These are phyloP conservation scores for Galeopsomyia nigrocyanea DNA, from an alignment of 2,888 invertebrate genomes.

Conservation along the genomic window DNA sequence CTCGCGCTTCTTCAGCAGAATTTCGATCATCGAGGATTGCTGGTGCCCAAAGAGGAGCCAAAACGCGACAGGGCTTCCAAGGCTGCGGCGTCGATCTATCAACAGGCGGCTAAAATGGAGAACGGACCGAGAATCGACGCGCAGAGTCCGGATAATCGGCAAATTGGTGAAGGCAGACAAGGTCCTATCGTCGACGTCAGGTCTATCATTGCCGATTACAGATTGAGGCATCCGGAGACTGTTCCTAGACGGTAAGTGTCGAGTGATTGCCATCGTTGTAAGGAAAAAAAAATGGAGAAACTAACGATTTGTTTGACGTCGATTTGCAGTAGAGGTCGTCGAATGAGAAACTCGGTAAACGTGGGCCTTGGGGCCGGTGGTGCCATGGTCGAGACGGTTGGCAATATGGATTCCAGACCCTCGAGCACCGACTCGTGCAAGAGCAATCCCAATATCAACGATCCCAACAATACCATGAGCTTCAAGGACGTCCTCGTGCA, in stretches of 20 bases:
- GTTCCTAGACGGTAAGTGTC: slow-evolving; percentile 74
- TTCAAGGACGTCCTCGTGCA: slow-evolving; percentile 85
- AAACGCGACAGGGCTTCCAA: slow-evolving; percentile 60
- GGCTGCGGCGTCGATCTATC: slow-evolving; percentile 48
- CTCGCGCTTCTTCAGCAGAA: slow-evolving; percentile 54
- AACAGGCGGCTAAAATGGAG: slow-evolving; percentile 39
- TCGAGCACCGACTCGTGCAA: slow-evolving; percentile 72
- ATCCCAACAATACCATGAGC: slow-evolving; percentile 70
- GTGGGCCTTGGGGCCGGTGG: slow-evolving; percentile 65
- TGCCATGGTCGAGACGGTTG: slow-evolving; percentile 64
- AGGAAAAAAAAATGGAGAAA: too few species aligned
- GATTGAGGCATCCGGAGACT: slow-evolving; percentile 81
- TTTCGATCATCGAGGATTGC: slow-evolving; percentile 27
- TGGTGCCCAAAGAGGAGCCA: slow-evolving; percentile 53
- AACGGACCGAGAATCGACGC: slow-evolving; percentile 54
- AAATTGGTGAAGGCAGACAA: slow-evolving; percentile 78
- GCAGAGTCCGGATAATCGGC: slow-evolving; percentile 71
- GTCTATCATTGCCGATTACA: slow-evolving; percentile 85
- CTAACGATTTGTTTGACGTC: too few species aligned
- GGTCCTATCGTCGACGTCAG: slow-evolving; percentile 86
- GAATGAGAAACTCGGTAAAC: slow-evolving; percentile 67
- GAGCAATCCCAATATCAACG: slow-evolving; percentile 66
- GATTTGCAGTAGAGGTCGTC: slow-evolving; percentile 62
- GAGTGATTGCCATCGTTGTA: neutral
- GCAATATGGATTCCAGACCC: slow-evolving; percentile 69